phyloP scores from a whole-genome alignment of 1,140 invertebrate genomes.

The Sycobia sp. region DNA sequence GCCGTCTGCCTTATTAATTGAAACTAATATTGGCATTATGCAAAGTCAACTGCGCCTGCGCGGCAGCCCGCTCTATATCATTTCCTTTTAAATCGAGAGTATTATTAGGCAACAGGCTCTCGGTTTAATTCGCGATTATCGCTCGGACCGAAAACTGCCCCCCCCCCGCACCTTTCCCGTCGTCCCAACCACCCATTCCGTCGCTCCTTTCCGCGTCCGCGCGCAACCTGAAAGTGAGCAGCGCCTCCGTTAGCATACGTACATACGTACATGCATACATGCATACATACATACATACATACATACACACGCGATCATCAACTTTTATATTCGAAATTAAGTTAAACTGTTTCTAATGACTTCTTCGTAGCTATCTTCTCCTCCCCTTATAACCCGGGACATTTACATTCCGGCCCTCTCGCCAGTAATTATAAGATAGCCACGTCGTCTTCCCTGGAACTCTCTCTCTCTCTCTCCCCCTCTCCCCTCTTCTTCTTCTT shows the following conservation, averaged over 20 bases:
- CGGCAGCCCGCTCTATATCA: too few relatives aligned
- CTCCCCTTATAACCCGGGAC: not conserved
- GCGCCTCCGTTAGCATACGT: too few relatives aligned
- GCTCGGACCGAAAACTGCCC: constrained; percentile 11
- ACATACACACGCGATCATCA: too few relatives aligned
- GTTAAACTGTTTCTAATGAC: constrained; percentile 38
- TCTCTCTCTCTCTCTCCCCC: not conserved
- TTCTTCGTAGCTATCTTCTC: constrained; percentile 28
- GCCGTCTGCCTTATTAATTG: constrained; percentile 19
- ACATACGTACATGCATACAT: too few relatives aligned
- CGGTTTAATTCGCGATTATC: constrained; percentile 31
- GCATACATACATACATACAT: too few relatives aligned
- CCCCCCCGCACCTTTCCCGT: not conserved
- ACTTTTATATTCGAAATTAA: constrained; percentile 36
- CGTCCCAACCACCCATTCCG: not conserved
- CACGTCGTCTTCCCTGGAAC: constrained; percentile 31
- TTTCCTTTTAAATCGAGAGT: constrained; percentile 15
- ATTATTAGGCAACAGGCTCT: constrained; percentile 25
- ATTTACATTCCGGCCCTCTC: constrained; percentile 31
- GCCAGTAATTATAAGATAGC: constrained; percentile 47
- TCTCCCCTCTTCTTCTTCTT: not conserved
- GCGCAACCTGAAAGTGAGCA: not conserved
- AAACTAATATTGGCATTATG: constrained; percentile 28
- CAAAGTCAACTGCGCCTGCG: not conserved
- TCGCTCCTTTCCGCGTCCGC: not conserved